These are phyloP conservation scores for Umimayanthus chanpuru DNA, from an alignment of 92 coral and sea anemone genomes.

Conservation along the genomic window DNA sequence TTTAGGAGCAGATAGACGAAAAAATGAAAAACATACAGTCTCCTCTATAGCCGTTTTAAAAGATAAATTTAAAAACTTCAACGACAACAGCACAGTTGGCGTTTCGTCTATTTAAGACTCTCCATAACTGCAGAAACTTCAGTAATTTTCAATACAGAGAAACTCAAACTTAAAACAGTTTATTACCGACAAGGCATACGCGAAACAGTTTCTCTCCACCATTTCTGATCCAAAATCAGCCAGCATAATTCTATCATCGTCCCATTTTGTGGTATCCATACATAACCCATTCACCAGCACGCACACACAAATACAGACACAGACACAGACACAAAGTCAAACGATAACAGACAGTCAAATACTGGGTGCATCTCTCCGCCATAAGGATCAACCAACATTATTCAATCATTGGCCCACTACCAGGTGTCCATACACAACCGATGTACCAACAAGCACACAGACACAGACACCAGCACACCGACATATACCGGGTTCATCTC, in stretches of 20 bases:
- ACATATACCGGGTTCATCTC: slow-evolving; percentile 92
- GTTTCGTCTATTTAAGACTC: too few species aligned
- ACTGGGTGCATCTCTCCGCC: slow-evolving; percentile 98
- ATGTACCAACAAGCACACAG: slow-evolving; percentile 72
- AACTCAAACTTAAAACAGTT: too few species aligned
- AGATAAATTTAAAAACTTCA: too few species aligned
- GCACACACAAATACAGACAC: background rate
- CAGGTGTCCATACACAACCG: slow-evolving; percentile 82
- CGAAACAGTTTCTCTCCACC: slow-evolving; percentile 80
- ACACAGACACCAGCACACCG: background rate
- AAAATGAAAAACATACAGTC: too few species aligned
- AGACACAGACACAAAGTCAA: background rate
- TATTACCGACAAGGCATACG: too few species aligned
- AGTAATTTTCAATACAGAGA: too few species aligned
- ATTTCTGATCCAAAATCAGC: slow-evolving; percentile 74
- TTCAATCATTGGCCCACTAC: slow-evolving; percentile 84
- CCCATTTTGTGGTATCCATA: slow-evolving; percentile 91
- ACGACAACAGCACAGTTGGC: too few species aligned
- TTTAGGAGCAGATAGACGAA: too few species aligned
- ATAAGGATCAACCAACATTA: slow-evolving; percentile 90
- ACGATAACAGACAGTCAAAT: background rate
- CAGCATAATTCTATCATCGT: slow-evolving; percentile 87
- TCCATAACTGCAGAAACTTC: too few species aligned
- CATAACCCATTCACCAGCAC: slow-evolving; percentile 87
- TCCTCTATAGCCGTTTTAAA: too few species aligned